Percentiles rank a stretch among this genome's conserved stretches.
These are phyloP conservation scores for Macrobrachium rosenbergii DNA, from an alignment of 1,140 invertebrate genomes.

Conservation along the genomic window DNA sequence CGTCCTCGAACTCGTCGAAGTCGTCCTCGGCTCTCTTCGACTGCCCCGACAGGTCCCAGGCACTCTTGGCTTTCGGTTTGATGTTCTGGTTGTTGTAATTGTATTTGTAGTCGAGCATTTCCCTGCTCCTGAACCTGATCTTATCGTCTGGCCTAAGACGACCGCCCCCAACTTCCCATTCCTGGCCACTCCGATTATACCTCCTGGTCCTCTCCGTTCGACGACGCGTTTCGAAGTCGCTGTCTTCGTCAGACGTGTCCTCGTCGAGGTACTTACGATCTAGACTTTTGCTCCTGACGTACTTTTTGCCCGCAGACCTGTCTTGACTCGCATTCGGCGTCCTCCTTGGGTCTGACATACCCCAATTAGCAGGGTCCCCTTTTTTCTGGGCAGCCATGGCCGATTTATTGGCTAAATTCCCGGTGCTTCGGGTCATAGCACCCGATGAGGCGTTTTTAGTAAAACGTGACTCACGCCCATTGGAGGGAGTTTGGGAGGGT, in stretches of 20 bases:
- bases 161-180: constrained; percentile 54
- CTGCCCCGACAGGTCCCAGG: constrained; percentile 57
- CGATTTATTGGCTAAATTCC: constrained; percentile 41
- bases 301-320: constrained; percentile 43
- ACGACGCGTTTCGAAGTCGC: constrained; percentile 64
- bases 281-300: constrained; percentile 62
- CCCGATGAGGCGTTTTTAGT: constrained; percentile 32
- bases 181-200: constrained; percentile 55
- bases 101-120: neutral
- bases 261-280: constrained; percentile 65
- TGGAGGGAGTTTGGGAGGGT: neutral
- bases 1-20: constrained; percentile 49
- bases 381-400: constrained; percentile 24
- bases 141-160: neutral
- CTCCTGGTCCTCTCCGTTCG: constrained; percentile 59
- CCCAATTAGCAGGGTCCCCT: constrained; percentile 33
- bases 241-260: constrained; percentile 61
- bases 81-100: too few species aligned
- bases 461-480: constrained; percentile 40
- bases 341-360: constrained; percentile 7
- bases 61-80: constrained; percentile 59
- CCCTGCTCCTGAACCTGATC: constrained; percentile 1
- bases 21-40: constrained; percentile 16
- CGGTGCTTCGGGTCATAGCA: constrained; percentile 26
- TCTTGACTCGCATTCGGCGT: constrained; percentile 29